phyloP scores from a whole-genome alignment of 2,888 invertebrate genomes.

The Petrolisthes manimaculis region DNA sequence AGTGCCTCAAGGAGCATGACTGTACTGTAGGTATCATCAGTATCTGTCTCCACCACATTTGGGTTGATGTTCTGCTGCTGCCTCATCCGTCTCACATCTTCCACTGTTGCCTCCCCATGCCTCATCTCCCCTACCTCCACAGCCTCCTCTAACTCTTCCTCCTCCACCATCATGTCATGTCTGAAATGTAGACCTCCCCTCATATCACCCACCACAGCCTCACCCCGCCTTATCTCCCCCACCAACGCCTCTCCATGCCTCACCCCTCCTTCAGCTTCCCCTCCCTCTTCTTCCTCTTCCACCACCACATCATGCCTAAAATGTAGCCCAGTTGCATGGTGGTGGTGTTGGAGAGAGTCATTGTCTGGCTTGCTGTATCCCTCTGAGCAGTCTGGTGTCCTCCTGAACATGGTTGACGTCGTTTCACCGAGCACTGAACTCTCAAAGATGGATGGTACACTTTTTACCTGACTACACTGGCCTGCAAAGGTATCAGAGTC shows the following conservation, averaged over 20 bases:
- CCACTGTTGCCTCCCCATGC: neutral
- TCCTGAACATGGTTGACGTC: slow-evolving; percentile 24
- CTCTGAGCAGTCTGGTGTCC: slow-evolving; percentile 31
- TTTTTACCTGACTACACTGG: slow-evolving; percentile 34
- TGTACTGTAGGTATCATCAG: slow-evolving; percentile 41
- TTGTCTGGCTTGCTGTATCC: slow-evolving; percentile 40
- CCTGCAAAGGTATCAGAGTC: slow-evolving; percentile 36
- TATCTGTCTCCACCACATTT: slow-evolving; percentile 24
- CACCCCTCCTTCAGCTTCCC: neutral
- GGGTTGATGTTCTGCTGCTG: neutral
- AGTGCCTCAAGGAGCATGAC: slow-evolving; percentile 47
- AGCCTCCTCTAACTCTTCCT: neutral
- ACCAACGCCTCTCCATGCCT: neutral
- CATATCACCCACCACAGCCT: slow-evolving; percentile 1
- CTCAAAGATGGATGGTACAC: slow-evolving; percentile 39
- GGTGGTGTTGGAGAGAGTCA: slow-evolving; percentile 6
- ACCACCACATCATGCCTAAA: slow-evolving; percentile 11
- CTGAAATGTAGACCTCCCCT: slow-evolving; percentile 1
- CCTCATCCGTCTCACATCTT: neutral
- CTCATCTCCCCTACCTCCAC: neutral
- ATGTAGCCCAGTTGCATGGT: neutral
- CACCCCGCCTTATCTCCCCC: neutral
- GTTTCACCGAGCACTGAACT: slow-evolving; percentile 43
- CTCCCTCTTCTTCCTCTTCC: slow-evolving; percentile 4
- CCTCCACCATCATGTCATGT: slow-evolving; percentile 3